phyloP scores from a whole-genome alignment of 2,797 vertebrate genomes.

The Sternotherus odoratus region DNA sequence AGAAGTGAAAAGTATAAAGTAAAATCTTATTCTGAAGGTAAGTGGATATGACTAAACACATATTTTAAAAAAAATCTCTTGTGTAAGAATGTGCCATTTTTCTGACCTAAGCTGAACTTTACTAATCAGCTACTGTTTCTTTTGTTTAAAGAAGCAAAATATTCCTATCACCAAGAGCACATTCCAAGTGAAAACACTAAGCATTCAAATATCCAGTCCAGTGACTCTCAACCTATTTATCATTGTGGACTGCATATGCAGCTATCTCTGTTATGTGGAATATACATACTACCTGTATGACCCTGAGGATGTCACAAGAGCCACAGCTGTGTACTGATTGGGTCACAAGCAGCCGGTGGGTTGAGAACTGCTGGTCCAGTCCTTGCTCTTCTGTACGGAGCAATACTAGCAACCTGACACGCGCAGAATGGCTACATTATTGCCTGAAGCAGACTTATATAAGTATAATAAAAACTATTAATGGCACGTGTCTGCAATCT shows the following conservation, averaged over 20 bases:
- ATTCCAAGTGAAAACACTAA: not conserved
- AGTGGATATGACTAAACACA: not conserved
- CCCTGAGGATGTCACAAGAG: too few species aligned
- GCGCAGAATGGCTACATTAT: not conserved
- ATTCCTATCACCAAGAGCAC: not conserved
- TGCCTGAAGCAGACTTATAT: not conserved
- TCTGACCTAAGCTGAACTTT: not conserved
- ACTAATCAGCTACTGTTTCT: not conserved
- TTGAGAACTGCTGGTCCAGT: not conserved
- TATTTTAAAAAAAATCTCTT: not conserved
- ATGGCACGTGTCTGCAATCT: not conserved
- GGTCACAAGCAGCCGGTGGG: too few species aligned
- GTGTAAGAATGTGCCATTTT: not conserved
- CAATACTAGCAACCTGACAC: not conserved
- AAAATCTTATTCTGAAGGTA: not conserved
- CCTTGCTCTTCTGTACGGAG: not conserved
- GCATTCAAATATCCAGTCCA: not conserved
- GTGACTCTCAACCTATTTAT: too few species aligned
- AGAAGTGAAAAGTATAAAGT: not conserved
- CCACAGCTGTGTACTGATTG: too few species aligned
- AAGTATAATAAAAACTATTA: not conserved
- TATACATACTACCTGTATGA: too few species aligned
- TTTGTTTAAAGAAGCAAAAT: conserved; percentile 16
- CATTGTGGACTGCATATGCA: too few species aligned
- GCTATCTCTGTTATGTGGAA: too few species aligned